Evolutionary conservation across 1,140 invertebrate species (phyloP).

Genomic region (Drosophila tristis): DNA sequence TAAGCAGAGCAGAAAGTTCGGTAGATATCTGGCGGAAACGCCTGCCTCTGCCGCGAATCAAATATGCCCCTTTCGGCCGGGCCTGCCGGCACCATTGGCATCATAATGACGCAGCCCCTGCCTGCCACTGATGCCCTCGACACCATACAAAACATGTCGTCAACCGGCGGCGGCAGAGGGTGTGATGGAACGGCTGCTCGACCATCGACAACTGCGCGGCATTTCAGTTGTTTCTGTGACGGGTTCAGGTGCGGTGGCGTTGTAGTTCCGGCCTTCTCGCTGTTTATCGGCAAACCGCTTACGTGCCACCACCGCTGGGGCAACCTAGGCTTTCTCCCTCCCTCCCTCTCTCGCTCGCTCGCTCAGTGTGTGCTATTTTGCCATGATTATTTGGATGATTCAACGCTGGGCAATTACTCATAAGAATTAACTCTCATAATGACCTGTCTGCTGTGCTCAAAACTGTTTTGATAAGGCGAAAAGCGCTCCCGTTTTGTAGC

Average conservation of each 20-base stretch:
- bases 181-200: conserved; percentile 10
- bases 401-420: conserved; percentile 32
- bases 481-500: conserved; percentile 4
- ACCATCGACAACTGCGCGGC: conserved; percentile 51
- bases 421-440: conserved; percentile 25
- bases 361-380: conserved; percentile 8
- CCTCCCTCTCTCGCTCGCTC: not conserved
- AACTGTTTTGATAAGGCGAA: conserved; percentile 40
- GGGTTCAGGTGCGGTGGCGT: conserved; percentile 74
- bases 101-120: conserved; percentile 46
- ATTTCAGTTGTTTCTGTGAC: conserved; percentile 69
- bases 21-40: no score
- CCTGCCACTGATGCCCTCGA: not conserved
- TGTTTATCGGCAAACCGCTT: conserved; percentile 47
- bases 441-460: conserved; percentile 2
- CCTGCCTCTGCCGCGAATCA: no score
- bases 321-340: not conserved
- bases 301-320: not conserved
- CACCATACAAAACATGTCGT: conserved; percentile 63
- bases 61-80: no score
- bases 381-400: conserved; percentile 32
- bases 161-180: conserved; percentile 33
- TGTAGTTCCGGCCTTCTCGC: conserved; percentile 11
- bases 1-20: no score
- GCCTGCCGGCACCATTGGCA: conserved; percentile 3